Base-by-base conservation (phyloP, 2,797 vertebrate genomes). In the Pipistrellus pygmaeus region DNA sequence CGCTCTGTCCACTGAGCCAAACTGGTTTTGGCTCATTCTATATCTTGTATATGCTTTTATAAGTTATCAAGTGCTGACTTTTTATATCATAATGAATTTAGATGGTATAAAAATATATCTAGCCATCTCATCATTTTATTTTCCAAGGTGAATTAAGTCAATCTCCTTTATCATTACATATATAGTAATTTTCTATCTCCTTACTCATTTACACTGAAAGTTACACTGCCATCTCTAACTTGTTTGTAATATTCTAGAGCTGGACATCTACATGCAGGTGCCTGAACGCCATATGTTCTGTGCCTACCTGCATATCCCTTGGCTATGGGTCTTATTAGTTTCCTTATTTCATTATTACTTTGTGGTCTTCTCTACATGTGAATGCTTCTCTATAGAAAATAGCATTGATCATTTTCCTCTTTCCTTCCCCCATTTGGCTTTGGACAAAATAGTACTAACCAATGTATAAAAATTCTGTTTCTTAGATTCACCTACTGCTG, bases 131-230 rank as follows among this genome's bases (percentile, higher is more conserved):
- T 18, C 18, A 18, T 88, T 87, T 71, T 15, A 35, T 83, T 81
- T 95, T 35, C 48, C 27, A 92, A 88, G 75, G 85, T 60, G 60
- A 89, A 86, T 62, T 73, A 64, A 81, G 25, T 88, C 25, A 48
- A 30, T 72, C 44, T 92, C 55, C 8, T 60, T 71, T 86, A 53
- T 11, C 51, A 13, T 92, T 75, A 85, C 2, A 44, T 73, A 95
- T 64, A 77, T 55, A 82, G 46, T 18, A 27, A 44, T 25, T 85
- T 93, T 87, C 17, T n/a, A 84, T 46, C 38, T 57, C 12, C 35
- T 92, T 46, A 68, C 1, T 71, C 20, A 69, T 15, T 27, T 20
- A 46, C 38, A n/a, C 9, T 51, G 85, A 77, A 8, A 10, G 64
- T 76, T 66, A 13, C 32, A 21, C 1, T 51, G 18, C 1, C 21